These are phyloP conservation scores for Meiosimyza platycephala DNA, from an alignment of 2,888 invertebrate species.

Conservation along the genomic window DNA sequence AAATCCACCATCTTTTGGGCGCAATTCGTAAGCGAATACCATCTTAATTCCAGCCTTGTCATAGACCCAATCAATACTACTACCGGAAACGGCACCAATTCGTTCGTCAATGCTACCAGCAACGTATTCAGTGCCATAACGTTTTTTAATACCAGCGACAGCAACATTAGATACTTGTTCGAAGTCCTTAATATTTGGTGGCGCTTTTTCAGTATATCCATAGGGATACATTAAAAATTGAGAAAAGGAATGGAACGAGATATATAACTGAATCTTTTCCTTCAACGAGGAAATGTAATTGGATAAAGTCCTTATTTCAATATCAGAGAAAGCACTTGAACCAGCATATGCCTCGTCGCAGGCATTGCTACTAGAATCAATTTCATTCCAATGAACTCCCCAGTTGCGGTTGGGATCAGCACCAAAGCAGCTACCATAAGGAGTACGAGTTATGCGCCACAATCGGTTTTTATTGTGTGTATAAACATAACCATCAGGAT, in stretches of 20 bases:
- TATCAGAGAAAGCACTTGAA: conserved; percentile 71
- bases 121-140: conserved; percentile 72
- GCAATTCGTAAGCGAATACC: conserved; percentile 71
- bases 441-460: conserved; percentile 76
- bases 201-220: conserved; percentile 72
- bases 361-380: conserved; percentile 68
- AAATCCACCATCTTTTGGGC: conserved; percentile 51
- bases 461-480: conserved; percentile 72
- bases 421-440: conserved; percentile 67
- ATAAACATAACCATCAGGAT: conserved; percentile 78
- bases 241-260: conserved; percentile 82
- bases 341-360: conserved; percentile 69
- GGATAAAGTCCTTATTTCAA: conserved; percentile 70
- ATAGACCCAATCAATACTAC: conserved; percentile 82
- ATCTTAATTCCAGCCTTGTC: conserved; percentile 68
- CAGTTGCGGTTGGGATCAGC: conserved; percentile 76
- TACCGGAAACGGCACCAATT: conserved; percentile 72
- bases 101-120: conserved; percentile 72
- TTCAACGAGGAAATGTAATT: conserved; percentile 70
- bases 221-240: conserved; percentile 79
- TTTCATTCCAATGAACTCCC: conserved; percentile 73
- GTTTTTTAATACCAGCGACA: conserved; percentile 66
- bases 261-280: conserved; percentile 72
- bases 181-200: conserved; percentile 70
- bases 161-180: conserved; percentile 63